Conservation (phyloP, 2,888 invertebrate species). For the Leptinotarsa tumamoca region DNA sequence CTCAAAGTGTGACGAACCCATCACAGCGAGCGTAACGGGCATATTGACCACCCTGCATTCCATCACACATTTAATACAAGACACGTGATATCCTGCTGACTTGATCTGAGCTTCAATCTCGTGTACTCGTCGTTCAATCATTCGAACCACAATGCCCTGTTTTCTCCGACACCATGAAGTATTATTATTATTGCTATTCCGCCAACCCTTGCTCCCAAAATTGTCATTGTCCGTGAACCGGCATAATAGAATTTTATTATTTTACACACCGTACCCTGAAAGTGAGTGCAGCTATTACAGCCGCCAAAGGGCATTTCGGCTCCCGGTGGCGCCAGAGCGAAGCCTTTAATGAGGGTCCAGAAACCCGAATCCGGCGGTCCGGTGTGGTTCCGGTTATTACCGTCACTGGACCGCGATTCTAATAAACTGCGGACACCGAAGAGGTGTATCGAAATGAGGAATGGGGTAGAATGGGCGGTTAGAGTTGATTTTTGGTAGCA, state of each 20-base stretch:
- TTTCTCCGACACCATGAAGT: too few species aligned
- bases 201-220: not conserved
- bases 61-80: too few species aligned
- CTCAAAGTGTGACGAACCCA: too few species aligned
- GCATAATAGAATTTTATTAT: slow-evolving; percentile 1
- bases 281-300: slow-evolving; percentile 1
- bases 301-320: slow-evolving; percentile 28
- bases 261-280: slow-evolving; percentile 2
- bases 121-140: too few species aligned
- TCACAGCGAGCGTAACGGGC: too few species aligned
- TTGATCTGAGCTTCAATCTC: too few species aligned
- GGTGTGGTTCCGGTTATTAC: slow-evolving; percentile 62
- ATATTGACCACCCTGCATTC: too few species aligned
- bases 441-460: slow-evolving; percentile 56
- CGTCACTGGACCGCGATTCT: slow-evolving; percentile 57
- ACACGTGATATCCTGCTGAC: too few species aligned
- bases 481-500: not conserved
- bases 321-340: slow-evolving; percentile 57
- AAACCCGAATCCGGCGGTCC: slow-evolving; percentile 53
- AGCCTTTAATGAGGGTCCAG: slow-evolving; percentile 59
- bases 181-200: too few species aligned
- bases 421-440: slow-evolving; percentile 58
- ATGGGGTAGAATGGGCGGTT: not conserved
- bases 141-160: too few species aligned
- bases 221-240: not conserved